These are phyloP conservation scores for Psettodes erumei DNA, from an alignment of 2,113 vertebrate species.

Conservation along the genomic window DNA sequence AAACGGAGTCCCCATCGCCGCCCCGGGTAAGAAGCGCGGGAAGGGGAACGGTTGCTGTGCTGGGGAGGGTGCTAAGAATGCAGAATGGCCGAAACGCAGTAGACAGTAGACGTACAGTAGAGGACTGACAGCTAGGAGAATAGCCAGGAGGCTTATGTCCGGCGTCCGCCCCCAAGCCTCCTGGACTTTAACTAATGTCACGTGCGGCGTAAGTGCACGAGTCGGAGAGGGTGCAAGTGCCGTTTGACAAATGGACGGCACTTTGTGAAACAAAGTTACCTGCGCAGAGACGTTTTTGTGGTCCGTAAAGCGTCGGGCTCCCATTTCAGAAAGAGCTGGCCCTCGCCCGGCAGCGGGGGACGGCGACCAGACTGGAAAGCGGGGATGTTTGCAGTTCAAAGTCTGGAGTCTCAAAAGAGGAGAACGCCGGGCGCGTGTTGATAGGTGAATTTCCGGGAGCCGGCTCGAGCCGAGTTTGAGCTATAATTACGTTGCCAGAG, in stretches of 20 bases:
- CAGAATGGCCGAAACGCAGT: not conserved
- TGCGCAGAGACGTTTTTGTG: not conserved
- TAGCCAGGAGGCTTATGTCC: conserved; percentile 10
- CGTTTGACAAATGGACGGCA: not conserved
- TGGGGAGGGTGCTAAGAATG: not conserved
- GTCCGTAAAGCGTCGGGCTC: not conserved
- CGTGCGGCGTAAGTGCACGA: conserved; percentile 3
- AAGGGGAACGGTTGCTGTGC: not conserved
- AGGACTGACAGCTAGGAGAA: not conserved
- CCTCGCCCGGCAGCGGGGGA: no score
- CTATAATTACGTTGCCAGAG: conserved; percentile 50
- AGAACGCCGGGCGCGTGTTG: not conserved
- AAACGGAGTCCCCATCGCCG: conserved; percentile 86
- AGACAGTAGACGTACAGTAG: not conserved
- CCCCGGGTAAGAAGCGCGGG: conserved; percentile 79
- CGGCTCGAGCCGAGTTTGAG: conserved; percentile 42
- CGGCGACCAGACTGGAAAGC: no score
- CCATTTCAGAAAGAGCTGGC: not conserved
- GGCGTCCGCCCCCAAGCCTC: conserved; percentile 3
- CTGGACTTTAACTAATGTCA: conserved; percentile 28
- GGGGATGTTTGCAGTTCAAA: no score
- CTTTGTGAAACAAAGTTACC: not conserved
- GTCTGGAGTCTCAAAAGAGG: no score
- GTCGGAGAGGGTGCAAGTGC: not conserved
- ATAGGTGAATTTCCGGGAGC: conserved; percentile 5